phyloP scores from a whole-genome alignment of 1,140 invertebrate species.

The Gonatopus flavifemur region DNA sequence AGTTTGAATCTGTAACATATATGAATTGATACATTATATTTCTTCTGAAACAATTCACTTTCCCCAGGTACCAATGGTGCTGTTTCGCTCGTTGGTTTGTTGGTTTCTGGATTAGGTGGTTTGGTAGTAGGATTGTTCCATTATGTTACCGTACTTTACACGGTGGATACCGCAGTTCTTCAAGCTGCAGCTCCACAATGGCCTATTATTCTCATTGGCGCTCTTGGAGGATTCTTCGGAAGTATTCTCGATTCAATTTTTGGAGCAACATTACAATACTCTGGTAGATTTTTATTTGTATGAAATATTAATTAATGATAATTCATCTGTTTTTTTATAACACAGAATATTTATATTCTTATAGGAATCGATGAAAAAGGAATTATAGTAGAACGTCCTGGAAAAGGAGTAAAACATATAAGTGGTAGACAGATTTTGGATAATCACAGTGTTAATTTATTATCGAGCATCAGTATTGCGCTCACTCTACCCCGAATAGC shows the following conservation, averaged over 20 bases:
- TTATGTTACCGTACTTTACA: slow-evolving; percentile 70
- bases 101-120: slow-evolving; percentile 76
- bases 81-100: slow-evolving; percentile 70
- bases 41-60: slow-evolving; percentile 5
- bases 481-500: slow-evolving; percentile 73
- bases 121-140: slow-evolving; percentile 72
- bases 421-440: slow-evolving; percentile 78
- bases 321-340: not conserved
- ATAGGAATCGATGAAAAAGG: slow-evolving; percentile 72
- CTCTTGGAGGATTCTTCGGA: slow-evolving; percentile 74
- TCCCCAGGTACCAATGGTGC: slow-evolving; percentile 80
- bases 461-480: slow-evolving; percentile 77
- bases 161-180: slow-evolving; percentile 63
- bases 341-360: slow-evolving; percentile 34
- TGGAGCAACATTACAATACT: slow-evolving; percentile 84
- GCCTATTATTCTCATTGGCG: slow-evolving; percentile 75
- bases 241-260: slow-evolving; percentile 82
- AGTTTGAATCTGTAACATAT: not conserved
- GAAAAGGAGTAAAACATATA: slow-evolving; percentile 73
- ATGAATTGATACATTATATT: not conserved
- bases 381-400: slow-evolving; percentile 74
- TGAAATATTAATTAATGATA: not conserved
- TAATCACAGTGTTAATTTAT: slow-evolving; percentile 88
- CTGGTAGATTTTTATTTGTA: slow-evolving; percentile 61
- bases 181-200: slow-evolving; percentile 73